These are phyloP conservation scores for Cacoxenus indagator DNA, from an alignment of 2,888 invertebrate genomes.

Conservation along the genomic window DNA sequence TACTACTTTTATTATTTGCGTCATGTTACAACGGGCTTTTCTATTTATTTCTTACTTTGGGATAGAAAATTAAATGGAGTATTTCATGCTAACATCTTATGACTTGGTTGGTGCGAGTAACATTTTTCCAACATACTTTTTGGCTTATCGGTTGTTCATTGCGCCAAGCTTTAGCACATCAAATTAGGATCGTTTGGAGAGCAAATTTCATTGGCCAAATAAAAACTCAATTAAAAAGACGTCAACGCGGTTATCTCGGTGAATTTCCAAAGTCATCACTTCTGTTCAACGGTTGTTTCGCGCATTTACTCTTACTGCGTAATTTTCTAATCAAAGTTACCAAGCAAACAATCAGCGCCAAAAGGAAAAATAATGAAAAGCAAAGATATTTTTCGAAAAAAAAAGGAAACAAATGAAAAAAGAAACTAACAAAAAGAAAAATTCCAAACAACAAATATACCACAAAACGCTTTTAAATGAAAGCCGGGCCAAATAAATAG, in stretches of 20 bases:
- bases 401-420: not conserved
- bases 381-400: not conserved
- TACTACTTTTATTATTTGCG: too few species aligned
- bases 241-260: not conserved
- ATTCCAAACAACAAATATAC: too few species aligned
- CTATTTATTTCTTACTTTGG: too few species aligned
- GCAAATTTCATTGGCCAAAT: slow-evolving; percentile 12
- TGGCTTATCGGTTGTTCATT: too few species aligned
- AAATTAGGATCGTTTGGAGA: not conserved
- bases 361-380: slow-evolving; percentile 3
- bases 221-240: slow-evolving; percentile 17
- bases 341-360: slow-evolving; percentile 40
- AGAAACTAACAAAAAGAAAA: not conserved
- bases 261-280: too few species aligned
- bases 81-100: too few species aligned
- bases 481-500: not conserved
- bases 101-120: too few species aligned
- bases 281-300: not conserved
- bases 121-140: too few species aligned
- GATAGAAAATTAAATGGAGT: too few species aligned
- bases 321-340: slow-evolving; percentile 58
- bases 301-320: too few species aligned
- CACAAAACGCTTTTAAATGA: slow-evolving; percentile 1
- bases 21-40: too few species aligned
- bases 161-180: slow-evolving; percentile 8